Conservation (phyloP, 2,888 invertebrate genomes). For the Mythimna loreyi region DNA sequence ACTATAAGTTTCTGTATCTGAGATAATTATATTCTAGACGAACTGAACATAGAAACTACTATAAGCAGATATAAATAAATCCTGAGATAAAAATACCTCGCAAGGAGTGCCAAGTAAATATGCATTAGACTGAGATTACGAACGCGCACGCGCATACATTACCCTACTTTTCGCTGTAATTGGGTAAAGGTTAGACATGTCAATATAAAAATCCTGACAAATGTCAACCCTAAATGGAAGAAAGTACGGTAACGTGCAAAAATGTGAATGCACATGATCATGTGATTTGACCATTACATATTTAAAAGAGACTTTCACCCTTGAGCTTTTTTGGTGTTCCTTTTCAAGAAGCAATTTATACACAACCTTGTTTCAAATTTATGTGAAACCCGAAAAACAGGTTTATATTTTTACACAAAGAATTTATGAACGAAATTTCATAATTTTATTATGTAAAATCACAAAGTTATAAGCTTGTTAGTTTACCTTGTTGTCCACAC, state of each 20-base stretch:
- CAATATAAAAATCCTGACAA: conserved; percentile 33
- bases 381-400: no score
- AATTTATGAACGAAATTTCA: no score
- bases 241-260: background rate
- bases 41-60: conserved; percentile 1
- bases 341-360: no score
- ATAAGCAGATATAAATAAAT: conserved; percentile 30
- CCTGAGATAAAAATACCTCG: conserved; percentile 33
- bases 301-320: no score
- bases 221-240: conserved; percentile 21
- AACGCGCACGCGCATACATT: conserved; percentile 15
- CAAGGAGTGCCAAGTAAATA: conserved; percentile 44
- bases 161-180: conserved; percentile 24
- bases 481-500: no score
- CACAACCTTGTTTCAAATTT: no score
- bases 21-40: background rate
- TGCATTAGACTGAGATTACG: conserved; percentile 35
- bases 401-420: no score
- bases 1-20: background rate
- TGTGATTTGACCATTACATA: no score
- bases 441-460: no score
- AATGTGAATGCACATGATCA: no score
- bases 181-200: conserved; percentile 41
- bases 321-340: no score
- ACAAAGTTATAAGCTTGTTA: no score